phyloP scores from a whole-genome alignment of 2,797 vertebrate species.

The Avahi laniger region DNA sequence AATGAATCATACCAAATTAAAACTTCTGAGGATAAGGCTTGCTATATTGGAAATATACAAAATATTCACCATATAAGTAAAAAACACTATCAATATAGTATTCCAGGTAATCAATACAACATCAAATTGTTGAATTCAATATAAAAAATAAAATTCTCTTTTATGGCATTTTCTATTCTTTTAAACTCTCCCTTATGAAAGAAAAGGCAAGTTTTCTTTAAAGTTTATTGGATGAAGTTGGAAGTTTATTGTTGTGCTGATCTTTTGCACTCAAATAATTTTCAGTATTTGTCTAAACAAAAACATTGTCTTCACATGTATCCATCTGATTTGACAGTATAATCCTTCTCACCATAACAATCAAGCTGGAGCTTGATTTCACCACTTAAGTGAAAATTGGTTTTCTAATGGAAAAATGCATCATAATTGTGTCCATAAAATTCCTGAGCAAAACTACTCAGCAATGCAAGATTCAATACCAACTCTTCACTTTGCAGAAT shows the following conservation, averaged over 20 bases:
- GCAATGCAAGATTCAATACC: conserved; percentile 14
- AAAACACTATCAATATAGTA: not conserved
- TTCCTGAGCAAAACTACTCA: conserved; percentile 61
- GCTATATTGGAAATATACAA: not conserved
- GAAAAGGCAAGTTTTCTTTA: not conserved
- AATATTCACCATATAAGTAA: not conserved
- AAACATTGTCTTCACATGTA: conserved; percentile 42
- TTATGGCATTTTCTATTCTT: not conserved
- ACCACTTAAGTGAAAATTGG: conserved; percentile 69
- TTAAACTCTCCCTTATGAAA: not conserved
- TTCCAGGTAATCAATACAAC: not conserved
- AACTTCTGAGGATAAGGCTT: not conserved
- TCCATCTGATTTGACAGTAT: conserved; percentile 30
- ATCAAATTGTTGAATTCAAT: not conserved
- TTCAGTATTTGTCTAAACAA: conserved; percentile 42
- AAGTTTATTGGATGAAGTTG: conserved; percentile 18
- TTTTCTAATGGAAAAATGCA: conserved; percentile 67
- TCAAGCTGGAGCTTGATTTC: conserved; percentile 72
- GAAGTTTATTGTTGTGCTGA: not conserved
- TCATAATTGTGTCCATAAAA: conserved; percentile 65
- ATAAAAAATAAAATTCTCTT: conserved; percentile 1
- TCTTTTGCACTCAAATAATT: conserved; percentile 61
- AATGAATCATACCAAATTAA: not conserved
- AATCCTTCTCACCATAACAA: conserved; percentile 57
- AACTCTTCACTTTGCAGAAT: not conserved